Base-by-base conservation (phyloP, 2,888 invertebrate species). In the Plagiodera versicolora region DNA sequence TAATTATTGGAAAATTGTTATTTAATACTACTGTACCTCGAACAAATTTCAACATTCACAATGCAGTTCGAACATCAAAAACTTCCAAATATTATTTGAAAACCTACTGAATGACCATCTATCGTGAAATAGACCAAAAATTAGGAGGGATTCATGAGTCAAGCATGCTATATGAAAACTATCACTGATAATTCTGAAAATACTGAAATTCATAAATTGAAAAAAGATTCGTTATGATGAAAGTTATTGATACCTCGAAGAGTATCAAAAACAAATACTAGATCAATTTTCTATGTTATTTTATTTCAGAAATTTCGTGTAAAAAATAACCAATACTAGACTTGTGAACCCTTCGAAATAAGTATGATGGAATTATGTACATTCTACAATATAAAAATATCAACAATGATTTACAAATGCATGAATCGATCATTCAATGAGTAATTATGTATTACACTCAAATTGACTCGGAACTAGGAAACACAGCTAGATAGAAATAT, bases 1-100 rank as follows among this genome's bases (percentile, higher is more conserved):
- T 50, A 66, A 66, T 66, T 60, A 69, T 63, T 65, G 61, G 19
- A 61, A 60, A 61, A 58, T 61, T 47, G 28, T 56, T 62, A 32
- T 61, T 59, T 56, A 60, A 59, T 62, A 59, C 56, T 63, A 24
- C 19, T 54, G 46, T 18, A 19, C 30, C 18, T 50, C 46, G 35
- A 49, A 52, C 53, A 45, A 59, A 32, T 44, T 56, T 47, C 56
- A 62, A 62, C 58, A 64, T 61, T 60, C 59, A 59, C 47, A 57
- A 48, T 28, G 20, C 30, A 18, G 19, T 53, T 48, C 18, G 39
- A 39, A 39, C 11, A 32, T 32, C 11, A 3, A 10, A 39, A 39
- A 14, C 39, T 39, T 32, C 32, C 1, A 14, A 39, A 39, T 39
- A 39, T 11, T 39, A 6, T 24, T 24, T 24, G 24, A 24, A 24